Conservation (phyloP, 2,888 invertebrate genomes). For the Chymomyza caudatula region DNA sequence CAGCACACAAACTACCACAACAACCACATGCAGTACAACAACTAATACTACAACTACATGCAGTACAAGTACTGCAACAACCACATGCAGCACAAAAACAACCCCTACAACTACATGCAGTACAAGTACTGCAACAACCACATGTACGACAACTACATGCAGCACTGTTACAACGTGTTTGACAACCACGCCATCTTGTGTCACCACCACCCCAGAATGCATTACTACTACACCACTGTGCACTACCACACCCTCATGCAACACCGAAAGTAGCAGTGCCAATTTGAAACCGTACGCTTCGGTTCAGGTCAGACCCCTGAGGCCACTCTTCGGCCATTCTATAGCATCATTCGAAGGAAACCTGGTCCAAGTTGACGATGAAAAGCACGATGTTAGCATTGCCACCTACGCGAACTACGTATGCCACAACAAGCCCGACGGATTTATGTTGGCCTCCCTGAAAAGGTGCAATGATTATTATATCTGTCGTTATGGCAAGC, state of each 20-base stretch:
- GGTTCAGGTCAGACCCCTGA: conserved; percentile 36
- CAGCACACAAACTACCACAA: conserved; percentile 14
- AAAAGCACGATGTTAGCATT: conserved; percentile 33
- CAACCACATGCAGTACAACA: conserved; percentile 11
- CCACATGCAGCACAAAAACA: conserved; percentile 8
- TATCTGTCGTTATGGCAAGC: conserved; percentile 59
- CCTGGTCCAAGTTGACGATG: not conserved
- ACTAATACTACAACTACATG: conserved; percentile 9
- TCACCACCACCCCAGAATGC: conserved; percentile 14
- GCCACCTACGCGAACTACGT: conserved; percentile 52
- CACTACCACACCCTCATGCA: not conserved
- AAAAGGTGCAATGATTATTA: conserved; percentile 69
- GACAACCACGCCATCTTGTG: conserved; percentile 4
- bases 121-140: conserved; percentile 18
- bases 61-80: not conserved
- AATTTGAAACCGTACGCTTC: conserved; percentile 26
- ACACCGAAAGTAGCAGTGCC: not conserved
- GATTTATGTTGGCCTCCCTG: conserved; percentile 66
- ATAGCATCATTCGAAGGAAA: not conserved
- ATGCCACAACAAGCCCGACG: conserved; percentile 64
- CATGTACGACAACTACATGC: conserved; percentile 1
- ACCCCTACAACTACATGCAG: not conserved
- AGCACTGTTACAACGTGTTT: not conserved
- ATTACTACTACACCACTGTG: conserved; percentile 5
- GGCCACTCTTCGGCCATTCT: conserved; percentile 14